Evolutionary conservation across 2,797 vertebrate species (phyloP).

Genomic region (Hephaestus fuliginosus): DNA sequence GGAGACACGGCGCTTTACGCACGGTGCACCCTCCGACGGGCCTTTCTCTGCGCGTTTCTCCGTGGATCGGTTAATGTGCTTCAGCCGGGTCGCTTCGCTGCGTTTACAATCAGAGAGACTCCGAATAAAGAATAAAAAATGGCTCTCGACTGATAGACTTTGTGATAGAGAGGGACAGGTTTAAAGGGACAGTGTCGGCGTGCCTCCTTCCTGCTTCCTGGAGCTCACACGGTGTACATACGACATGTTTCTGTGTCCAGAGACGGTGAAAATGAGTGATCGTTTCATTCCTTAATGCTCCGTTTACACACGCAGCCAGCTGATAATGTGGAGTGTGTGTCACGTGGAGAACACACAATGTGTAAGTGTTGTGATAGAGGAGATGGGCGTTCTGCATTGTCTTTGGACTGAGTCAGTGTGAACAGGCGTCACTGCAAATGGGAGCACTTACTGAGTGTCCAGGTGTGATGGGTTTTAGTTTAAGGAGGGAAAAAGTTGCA

Average conservation of each 20-base stretch:
- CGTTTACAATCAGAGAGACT: constrained; percentile 23
- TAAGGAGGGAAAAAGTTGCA: background rate
- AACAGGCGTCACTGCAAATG: background rate
- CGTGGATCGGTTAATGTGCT: background rate
- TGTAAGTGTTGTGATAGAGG: constrained; percentile 7
- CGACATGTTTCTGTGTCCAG: constrained; percentile 7
- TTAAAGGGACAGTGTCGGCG: constrained; percentile 83
- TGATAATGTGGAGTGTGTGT: background rate
- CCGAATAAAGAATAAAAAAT: constrained; percentile 67
- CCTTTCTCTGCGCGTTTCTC: background rate
- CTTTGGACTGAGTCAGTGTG: constrained; percentile 1
- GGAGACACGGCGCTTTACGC: constrained; percentile 55
- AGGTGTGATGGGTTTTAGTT: background rate
- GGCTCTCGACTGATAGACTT: constrained; percentile 68
- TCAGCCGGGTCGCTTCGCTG: background rate
- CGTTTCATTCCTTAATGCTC: too few species aligned
- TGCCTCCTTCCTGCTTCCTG: constrained; percentile 71
- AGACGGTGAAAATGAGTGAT: too few species aligned
- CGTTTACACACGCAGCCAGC: fast-evolving
- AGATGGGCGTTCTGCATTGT: constrained; percentile 40
- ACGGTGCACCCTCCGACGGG: constrained; percentile 25
- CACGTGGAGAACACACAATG: background rate
- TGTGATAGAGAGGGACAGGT: constrained; percentile 77
- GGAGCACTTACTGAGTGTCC: background rate
- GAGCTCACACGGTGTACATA: constrained; percentile 17